Conservation (phyloP, 2,888 invertebrate genomes). For the Torymus texanus region DNA sequence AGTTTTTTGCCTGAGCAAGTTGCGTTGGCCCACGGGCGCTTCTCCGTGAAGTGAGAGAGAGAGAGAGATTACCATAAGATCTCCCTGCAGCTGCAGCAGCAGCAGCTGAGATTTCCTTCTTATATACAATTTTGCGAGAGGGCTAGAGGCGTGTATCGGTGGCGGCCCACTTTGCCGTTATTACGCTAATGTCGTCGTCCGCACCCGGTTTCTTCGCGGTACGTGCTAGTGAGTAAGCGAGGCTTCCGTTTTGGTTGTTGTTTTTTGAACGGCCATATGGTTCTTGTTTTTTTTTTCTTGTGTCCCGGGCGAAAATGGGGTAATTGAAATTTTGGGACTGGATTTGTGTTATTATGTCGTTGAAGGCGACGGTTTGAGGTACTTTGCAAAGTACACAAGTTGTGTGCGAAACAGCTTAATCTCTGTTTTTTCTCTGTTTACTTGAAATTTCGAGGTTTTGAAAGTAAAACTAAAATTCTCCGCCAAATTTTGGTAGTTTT, state of each 20-base stretch:
- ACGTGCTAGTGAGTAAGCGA: no score
- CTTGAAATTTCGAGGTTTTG: no score
- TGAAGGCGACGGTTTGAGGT: background rate
- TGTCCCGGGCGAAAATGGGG: slow-evolving; percentile 1
- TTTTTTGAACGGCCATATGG: background rate
- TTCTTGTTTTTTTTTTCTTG: background rate
- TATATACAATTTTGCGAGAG: slow-evolving; percentile 14
- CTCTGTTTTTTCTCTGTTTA: background rate
- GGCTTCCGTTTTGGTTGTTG: background rate
- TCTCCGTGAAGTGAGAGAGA: background rate
- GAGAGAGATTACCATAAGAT: slow-evolving; percentile 45
- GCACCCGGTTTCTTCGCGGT: no score
- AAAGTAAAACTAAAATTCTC: no score
- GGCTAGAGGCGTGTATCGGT: slow-evolving; percentile 16
- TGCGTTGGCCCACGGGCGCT: background rate
- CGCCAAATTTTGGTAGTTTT: no score
- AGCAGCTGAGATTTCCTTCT: slow-evolving; percentile 34
- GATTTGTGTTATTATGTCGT: slow-evolving; percentile 11
- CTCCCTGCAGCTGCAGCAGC: slow-evolving; percentile 26
- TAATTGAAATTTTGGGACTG: slow-evolving; percentile 20
- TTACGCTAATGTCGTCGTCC: slow-evolving; percentile 40
- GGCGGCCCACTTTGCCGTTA: slow-evolving; percentile 13
- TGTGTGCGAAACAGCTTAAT: background rate
- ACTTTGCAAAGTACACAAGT: no score
- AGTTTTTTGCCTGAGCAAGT: slow-evolving; percentile 16